Conservation (phyloP, 2,797 vertebrate species). For the Xenopus petersii region DNA sequence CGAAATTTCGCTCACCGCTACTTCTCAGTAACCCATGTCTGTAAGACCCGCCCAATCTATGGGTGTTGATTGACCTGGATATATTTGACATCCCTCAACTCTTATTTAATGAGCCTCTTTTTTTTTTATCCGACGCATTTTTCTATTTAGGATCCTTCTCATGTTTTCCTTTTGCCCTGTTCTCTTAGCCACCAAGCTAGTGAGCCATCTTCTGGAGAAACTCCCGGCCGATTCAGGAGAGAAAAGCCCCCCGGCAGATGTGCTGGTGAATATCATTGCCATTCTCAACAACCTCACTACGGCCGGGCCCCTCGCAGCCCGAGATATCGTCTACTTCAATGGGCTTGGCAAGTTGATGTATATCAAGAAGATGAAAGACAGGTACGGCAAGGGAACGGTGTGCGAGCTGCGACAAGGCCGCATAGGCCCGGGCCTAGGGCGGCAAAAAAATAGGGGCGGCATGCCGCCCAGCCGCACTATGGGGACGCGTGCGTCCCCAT, state of each 20-base stretch:
- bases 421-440: too few species aligned
- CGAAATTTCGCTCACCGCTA: too few species aligned
- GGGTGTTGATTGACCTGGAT: too few species aligned
- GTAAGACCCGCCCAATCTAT: too few species aligned
- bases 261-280: constrained; percentile 84
- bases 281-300: constrained; percentile 89
- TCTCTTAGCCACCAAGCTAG: constrained; percentile 76
- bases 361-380: constrained; percentile 71
- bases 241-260: constrained; percentile 72
- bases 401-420: too few species aligned
- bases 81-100: too few species aligned
- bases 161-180: neutral
- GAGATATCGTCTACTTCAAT: constrained; percentile 75
- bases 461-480: too few species aligned
- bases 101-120: too few species aligned
- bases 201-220: constrained; percentile 76
- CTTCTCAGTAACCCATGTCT: too few species aligned
- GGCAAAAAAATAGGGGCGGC: too few species aligned
- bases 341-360: constrained; percentile 79
- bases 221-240: constrained; percentile 68
- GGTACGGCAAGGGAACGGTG: constrained; percentile 58
- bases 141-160: neutral
- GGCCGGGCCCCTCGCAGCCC: constrained; percentile 74
- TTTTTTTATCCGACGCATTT: too few species aligned
- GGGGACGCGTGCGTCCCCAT: too few species aligned